Base-by-base conservation (phyloP, 2,797 vertebrate genomes). In the Coregonus ussuriensis region DNA sequence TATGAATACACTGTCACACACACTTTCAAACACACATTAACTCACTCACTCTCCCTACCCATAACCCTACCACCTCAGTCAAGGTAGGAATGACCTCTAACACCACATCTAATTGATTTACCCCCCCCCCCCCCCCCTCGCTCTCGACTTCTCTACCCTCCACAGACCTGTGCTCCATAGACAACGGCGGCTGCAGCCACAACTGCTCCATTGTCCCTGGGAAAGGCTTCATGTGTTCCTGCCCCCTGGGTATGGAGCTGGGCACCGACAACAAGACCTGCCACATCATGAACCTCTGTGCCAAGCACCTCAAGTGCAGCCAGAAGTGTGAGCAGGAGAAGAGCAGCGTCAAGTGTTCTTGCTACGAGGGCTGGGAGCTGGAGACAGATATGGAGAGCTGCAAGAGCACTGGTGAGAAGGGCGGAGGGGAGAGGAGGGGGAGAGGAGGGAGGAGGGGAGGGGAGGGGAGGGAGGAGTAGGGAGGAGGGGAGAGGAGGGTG, bases 231-330 rank as follows among this genome's bases (percentile, higher is more conserved):
- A 91, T 97, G 84, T 99, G 98, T 79, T 99, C 97, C 0, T 99
- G 98, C 82, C 98, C 97, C 0, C 87, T 97, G 91, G 98, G 98
- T 13, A 98, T 99, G 97, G 97, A 99, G 91, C 94, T 98, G 71
- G 95, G 94, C 13, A 78, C 86, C 0, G 96, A 99, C 94, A 98
- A 98, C 94, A 98, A 96, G 90, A 98, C 96, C 81, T 99, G 98
- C 89, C 96, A 97, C 91, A 98, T 99, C 87, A 97, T 98, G 93
- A 98, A 96, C 92, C 98, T 98, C 92, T 99, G 98, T 16, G 95
- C 98, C 93, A 98, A 98, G 91, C 98, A 98, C 88, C 96, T 99
- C 84, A 97, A 97, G 88, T 99, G 98, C 89, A 99, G 98, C 91
- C 98, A 99, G 93, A 96, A 95, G 87, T 99, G 98, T 0, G 94